Conservation (phyloP, 2,113 vertebrate species). For the Proterorhinus semilunaris region DNA sequence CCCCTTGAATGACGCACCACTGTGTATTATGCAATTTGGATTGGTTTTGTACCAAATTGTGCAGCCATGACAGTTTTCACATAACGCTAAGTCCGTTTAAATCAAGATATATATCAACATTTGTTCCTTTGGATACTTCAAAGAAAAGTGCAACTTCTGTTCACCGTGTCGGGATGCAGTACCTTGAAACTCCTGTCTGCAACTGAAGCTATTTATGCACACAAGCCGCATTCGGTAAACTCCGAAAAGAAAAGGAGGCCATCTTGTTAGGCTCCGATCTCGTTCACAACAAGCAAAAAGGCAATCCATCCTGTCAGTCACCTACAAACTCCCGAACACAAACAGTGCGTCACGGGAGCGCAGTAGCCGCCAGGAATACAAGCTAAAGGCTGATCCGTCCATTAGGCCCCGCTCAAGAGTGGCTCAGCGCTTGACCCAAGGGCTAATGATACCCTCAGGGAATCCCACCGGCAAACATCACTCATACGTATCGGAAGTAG, state of each 20-base stretch:
- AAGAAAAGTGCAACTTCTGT: too few species aligned
- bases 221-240: background rate
- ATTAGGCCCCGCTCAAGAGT: constrained; percentile 18
- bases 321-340: constrained; percentile 2
- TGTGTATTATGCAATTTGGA: too few species aligned
- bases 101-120: too few species aligned
- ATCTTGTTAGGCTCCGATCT: constrained; percentile 36
- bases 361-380: constrained; percentile 32
- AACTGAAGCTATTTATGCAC: background rate
- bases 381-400: constrained; percentile 27
- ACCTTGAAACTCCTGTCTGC: too few species aligned
- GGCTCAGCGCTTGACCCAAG: constrained; percentile 25
- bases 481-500: constrained; percentile 20
- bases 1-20: too few species aligned
- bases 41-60: too few species aligned
- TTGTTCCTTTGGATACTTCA: too few species aligned
- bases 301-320: constrained; percentile 54
- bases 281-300: constrained; percentile 27
- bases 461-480: constrained; percentile 13
- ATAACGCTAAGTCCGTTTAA: too few species aligned
- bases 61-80: too few species aligned
- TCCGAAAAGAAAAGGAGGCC: too few species aligned
- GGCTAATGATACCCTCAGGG: constrained; percentile 40
- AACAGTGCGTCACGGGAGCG: constrained; percentile 4
- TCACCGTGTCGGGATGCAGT: too few species aligned